A percentile compares a stretch with the other conserved stretches of the same genome.
Evolutionary conservation across 2,888 invertebrate species (phyloP).

Genomic region (Lasius platythorax): DNA sequence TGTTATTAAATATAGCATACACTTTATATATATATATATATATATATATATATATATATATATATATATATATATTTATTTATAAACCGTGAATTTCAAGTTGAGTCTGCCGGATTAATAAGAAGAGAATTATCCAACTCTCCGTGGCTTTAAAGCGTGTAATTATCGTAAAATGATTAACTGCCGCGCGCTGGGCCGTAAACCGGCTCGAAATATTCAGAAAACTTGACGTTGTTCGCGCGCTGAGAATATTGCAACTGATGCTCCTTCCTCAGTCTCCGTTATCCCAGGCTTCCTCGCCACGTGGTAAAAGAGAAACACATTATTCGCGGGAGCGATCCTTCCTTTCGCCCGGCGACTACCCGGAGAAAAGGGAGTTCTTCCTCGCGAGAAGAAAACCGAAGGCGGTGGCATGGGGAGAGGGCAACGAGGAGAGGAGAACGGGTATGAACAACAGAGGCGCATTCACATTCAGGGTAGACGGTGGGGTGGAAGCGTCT

Average conservation of each 20-base stretch:
- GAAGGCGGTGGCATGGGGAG: constrained; percentile 51
- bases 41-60: neutral
- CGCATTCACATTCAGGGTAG: constrained; percentile 21
- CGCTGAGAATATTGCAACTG: constrained; percentile 70
- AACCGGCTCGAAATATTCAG: constrained; percentile 53
- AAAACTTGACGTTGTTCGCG: constrained; percentile 68
- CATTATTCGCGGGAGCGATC: constrained; percentile 76
- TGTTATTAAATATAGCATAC: neutral
- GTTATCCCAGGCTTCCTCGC: constrained; percentile 64
- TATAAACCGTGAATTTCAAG: neutral
- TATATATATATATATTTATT: neutral
- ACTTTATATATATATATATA: too few species aligned
- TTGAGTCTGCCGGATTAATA: constrained; percentile 2
- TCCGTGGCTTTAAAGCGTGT: neutral
- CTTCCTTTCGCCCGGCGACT: constrained; percentile 74
- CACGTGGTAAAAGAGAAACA: constrained; percentile 63
- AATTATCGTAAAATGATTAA: constrained; percentile 53
- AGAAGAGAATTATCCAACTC: constrained; percentile 12
- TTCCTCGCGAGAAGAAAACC: constrained; percentile 55
- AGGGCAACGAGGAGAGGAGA: constrained; percentile 43
- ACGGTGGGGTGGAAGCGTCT: constrained; percentile 56
- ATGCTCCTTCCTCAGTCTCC: constrained; percentile 52
- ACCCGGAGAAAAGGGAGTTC: constrained; percentile 65
- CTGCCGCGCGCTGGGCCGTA: constrained; percentile 22
- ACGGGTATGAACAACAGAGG: constrained; percentile 49